Evolutionary conservation across 2,888 invertebrate species (phyloP).

Genomic region (Epinotia nisella): DNA sequence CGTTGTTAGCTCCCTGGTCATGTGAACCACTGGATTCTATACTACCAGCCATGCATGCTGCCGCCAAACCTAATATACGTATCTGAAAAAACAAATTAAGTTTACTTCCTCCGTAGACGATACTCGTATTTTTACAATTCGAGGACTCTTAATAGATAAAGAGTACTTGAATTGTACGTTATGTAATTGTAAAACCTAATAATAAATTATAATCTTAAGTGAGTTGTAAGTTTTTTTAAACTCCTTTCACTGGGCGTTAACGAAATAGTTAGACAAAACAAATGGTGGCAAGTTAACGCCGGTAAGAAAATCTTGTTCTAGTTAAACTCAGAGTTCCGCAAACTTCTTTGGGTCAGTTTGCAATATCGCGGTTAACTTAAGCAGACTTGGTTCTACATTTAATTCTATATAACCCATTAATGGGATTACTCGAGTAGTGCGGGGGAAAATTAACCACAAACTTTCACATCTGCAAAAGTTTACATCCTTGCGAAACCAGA

Average conservation of each 20-base stretch:
- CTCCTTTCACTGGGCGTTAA: slow-evolving; percentile 22
- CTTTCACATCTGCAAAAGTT: background rate
- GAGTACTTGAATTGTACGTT: background rate
- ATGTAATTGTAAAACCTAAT: background rate
- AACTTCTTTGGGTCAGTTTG: slow-evolving; percentile 7
- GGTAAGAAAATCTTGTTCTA: background rate
- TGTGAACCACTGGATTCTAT: slow-evolving; percentile 57
- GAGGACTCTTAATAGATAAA: too few species aligned
- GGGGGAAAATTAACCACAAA: background rate
- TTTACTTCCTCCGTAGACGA: too few species aligned
- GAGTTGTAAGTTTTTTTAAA: background rate
- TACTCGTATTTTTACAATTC: too few species aligned
- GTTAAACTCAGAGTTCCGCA: slow-evolving; percentile 25
- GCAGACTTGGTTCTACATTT: background rate
- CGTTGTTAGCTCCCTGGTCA: slow-evolving; percentile 42
- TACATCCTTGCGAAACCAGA: background rate
- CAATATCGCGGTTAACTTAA: slow-evolving; percentile 11
- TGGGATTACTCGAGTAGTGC: background rate
- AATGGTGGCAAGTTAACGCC: slow-evolving; percentile 7
- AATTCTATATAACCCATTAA: slow-evolving; percentile 1
- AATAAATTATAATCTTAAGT: too few species aligned
- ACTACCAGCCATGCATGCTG: slow-evolving; percentile 73
- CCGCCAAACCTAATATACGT: slow-evolving; percentile 74
- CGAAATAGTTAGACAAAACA: slow-evolving; percentile 6
- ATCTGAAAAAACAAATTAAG: slow-evolving; percentile 60